These are phyloP conservation scores for Austrofundulus limnaeus DNA, from an alignment of 2,113 vertebrate species.

Conservation along the genomic window DNA sequence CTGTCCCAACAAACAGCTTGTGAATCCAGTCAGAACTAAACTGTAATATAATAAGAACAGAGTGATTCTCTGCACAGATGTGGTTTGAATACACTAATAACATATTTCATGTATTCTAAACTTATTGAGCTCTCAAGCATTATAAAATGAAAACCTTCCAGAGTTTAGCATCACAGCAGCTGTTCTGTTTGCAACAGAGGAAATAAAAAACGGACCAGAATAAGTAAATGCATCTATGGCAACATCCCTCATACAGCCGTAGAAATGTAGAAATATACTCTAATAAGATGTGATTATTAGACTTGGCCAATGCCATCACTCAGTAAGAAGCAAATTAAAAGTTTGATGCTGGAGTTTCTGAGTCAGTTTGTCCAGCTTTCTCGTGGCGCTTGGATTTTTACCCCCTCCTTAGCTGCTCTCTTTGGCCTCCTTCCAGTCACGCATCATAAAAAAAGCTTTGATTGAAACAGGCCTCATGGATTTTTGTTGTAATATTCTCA, in stretches of 20 bases:
- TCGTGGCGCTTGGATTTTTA: conserved; percentile 13
- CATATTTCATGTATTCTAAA: not conserved
- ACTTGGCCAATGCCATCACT: not conserved
- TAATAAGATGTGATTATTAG: not conserved
- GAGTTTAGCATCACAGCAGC: not conserved
- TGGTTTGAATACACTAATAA: not conserved
- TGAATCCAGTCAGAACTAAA: no score
- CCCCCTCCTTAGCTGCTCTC: conserved; percentile 21
- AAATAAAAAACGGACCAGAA: not conserved
- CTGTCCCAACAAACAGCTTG: no score
- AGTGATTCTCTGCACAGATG: no score
- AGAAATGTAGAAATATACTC: not conserved
- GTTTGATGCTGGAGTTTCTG: conserved; percentile 1
- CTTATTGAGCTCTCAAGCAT: not conserved
- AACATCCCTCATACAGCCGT: not conserved
- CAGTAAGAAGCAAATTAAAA: conserved; percentile 3
- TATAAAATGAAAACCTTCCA: not conserved
- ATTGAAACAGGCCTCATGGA: conserved; percentile 42
- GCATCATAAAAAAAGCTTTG: conserved; percentile 43
- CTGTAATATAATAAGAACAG: not conserved
- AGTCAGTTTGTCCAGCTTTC: conserved; percentile 5
- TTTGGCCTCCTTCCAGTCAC: conserved; percentile 30
- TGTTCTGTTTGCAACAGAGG: not conserved
- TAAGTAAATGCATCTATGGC: not conserved
- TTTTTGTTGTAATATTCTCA: conserved; percentile 48